Evolutionary conservation across 2,797 vertebrate genomes (phyloP).

Genomic region (Brotula barbata): DNA sequence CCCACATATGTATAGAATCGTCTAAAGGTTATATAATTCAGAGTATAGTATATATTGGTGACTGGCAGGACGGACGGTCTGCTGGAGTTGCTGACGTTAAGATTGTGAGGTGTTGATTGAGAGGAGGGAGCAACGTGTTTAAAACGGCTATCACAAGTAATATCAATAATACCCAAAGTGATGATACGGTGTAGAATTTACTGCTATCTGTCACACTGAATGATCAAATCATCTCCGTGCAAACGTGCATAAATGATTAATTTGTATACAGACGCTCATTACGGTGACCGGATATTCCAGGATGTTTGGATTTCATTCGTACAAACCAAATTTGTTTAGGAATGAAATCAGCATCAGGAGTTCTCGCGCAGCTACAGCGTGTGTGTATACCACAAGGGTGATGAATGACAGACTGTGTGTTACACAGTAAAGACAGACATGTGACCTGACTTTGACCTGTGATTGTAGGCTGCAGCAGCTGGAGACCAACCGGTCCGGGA

Average conservation of each 20-base stretch:
- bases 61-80: slow-evolving; percentile 13
- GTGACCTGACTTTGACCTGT: too few species aligned
- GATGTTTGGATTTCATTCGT: slow-evolving; percentile 39
- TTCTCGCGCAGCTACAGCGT: slow-evolving; percentile 27
- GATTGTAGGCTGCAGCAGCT: too few species aligned
- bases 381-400: slow-evolving; percentile 12
- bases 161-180: slow-evolving; percentile 42
- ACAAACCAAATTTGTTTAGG: slow-evolving; percentile 22
- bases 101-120: slow-evolving; percentile 25
- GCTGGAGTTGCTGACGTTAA: slow-evolving; percentile 33
- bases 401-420: too few species aligned
- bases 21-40: slow-evolving; percentile 24
- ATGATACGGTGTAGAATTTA: slow-evolving; percentile 19
- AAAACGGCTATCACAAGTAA: slow-evolving; percentile 30
- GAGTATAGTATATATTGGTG: slow-evolving; percentile 26
- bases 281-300: slow-evolving; percentile 26
- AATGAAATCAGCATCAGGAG: slow-evolving; percentile 39
- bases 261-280: slow-evolving; percentile 24
- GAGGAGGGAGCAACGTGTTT: slow-evolving; percentile 31
- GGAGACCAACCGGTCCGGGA: too few species aligned
- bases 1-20: slow-evolving; percentile 26
- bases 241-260: slow-evolving; percentile 27
- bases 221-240: slow-evolving; percentile 33
- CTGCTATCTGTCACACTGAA: slow-evolving; percentile 37
- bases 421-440: too few species aligned